A percentile compares a stretch with the other conserved stretches of the same genome.
Evolutionary conservation across 2,888 invertebrate genomes (phyloP).

Genomic region (Mythimna lalbum): DNA sequence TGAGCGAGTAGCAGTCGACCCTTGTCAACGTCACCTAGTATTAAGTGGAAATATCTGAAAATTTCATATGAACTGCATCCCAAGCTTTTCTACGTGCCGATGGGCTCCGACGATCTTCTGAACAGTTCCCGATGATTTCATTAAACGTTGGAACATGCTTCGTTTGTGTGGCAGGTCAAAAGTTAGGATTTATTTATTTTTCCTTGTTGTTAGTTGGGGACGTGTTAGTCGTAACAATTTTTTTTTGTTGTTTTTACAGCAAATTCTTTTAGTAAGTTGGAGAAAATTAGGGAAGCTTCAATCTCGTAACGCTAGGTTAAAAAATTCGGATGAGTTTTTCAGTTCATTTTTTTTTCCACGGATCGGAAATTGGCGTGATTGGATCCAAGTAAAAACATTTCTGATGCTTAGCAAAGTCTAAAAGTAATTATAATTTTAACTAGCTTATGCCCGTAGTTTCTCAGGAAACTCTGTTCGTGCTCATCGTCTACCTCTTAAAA

Average conservation of each 20-base stretch:
- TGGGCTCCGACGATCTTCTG: conserved; percentile 45
- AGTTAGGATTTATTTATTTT: conserved; percentile 53
- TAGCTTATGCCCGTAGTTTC: too few species aligned
- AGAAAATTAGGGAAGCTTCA: background rate
- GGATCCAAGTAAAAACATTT: too few species aligned
- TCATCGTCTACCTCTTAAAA: too few species aligned
- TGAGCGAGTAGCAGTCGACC: conserved; percentile 81
- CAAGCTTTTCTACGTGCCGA: conserved; percentile 63
- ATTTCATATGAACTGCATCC: conserved; percentile 84
- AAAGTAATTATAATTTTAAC: too few species aligned
- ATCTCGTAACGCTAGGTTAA: background rate
- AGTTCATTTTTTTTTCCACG: background rate
- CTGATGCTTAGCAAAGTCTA: too few species aligned
- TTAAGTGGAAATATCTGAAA: conserved; percentile 84
- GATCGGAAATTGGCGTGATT: too few species aligned
- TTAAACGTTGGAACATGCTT: conserved; percentile 56
- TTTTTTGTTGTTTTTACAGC: conserved; percentile 3
- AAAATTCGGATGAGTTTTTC: background rate
- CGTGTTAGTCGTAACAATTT: conserved; percentile 45
- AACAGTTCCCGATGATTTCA: conserved; percentile 59
- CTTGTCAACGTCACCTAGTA: conserved; percentile 85
- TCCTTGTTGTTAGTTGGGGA: conserved; percentile 32
- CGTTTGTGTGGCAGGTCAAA: conserved; percentile 47
- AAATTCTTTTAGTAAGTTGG: background rate
- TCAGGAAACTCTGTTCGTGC: too few species aligned